Conservation (phyloP, 2,888 invertebrate genomes). For the Cephus pygmeus region DNA sequence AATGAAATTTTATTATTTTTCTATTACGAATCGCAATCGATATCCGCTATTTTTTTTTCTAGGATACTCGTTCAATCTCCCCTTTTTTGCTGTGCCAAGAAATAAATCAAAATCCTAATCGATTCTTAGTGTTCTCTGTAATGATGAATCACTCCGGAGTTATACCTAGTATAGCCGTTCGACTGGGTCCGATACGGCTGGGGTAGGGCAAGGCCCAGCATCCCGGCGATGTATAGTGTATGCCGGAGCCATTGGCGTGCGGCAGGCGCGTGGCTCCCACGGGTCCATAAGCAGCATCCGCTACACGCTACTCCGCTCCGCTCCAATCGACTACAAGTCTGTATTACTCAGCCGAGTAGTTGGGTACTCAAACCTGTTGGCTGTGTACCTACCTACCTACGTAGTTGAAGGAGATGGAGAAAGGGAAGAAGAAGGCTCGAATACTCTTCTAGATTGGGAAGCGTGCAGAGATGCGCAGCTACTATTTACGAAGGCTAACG, state of each 20-base stretch:
- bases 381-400: conserved; percentile 23
- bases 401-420: conserved; percentile 9
- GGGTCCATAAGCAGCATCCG: conserved; percentile 41
- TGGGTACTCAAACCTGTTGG: not conserved
- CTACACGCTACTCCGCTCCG: conserved; percentile 41
- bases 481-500: no score
- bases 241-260: conserved; percentile 42
- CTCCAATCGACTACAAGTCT: conserved; percentile 37
- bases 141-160: not conserved
- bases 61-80: not conserved
- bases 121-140: not conserved
- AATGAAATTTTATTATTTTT: not conserved
- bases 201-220: no score
- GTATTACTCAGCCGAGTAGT: conserved; percentile 22
- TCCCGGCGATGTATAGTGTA: no score
- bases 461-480: no score
- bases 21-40: not conserved
- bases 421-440: conserved; percentile 6
- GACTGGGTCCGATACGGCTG: no score
- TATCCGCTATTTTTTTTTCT: not conserved
- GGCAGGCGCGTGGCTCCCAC: conserved; percentile 62
- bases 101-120: not conserved
- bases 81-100: not conserved
- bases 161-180: no score
- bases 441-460: no score